These are phyloP conservation scores for Drosophila seguyi DNA, from an alignment of 1,140 invertebrate genomes.

Conservation along the genomic window DNA sequence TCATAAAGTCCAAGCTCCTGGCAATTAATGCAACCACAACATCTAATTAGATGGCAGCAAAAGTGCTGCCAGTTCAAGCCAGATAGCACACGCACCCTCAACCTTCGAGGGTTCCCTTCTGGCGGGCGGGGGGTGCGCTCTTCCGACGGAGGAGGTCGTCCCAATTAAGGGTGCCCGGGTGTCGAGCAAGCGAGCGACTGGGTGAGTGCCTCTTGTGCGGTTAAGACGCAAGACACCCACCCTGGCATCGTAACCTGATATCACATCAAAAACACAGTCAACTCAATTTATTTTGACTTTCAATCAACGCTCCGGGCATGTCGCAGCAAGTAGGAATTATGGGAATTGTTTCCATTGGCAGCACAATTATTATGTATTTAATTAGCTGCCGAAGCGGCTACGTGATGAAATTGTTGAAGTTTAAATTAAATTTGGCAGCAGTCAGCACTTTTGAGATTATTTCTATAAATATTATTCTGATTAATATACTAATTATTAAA, in stretches of 20 bases:
- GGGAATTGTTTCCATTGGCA: conserved; percentile 20
- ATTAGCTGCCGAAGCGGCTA: conserved; percentile 19
- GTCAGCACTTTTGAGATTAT: not conserved
- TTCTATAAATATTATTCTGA: not conserved
- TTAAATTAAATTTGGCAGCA: conserved; percentile 1
- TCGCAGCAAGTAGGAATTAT: conserved; percentile 3
- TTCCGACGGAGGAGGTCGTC: not conserved
- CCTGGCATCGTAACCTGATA: conserved; percentile 40
- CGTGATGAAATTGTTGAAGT: not conserved
- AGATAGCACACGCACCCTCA: conserved; percentile 64
- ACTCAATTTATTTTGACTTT: conserved; percentile 42
- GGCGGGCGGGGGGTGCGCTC: not conserved
- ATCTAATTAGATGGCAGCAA: conserved; percentile 74
- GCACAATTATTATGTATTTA: conserved; percentile 44
- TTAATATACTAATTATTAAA: no score
- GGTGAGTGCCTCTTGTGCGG: conserved; percentile 58
- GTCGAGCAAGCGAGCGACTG: conserved; percentile 25
- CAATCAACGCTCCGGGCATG: conserved; percentile 7
- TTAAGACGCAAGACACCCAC: conserved; percentile 58
- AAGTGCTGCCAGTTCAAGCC: conserved; percentile 55
- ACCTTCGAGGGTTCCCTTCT: conserved; percentile 1
- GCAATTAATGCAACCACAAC: conserved; percentile 76
- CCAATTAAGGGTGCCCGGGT: conserved; percentile 65
- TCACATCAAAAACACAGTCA: conserved; percentile 31
- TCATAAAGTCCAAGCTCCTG: conserved; percentile 71